Conservation (phyloP, 2,888 invertebrate genomes). For the Philaethria dido region DNA sequence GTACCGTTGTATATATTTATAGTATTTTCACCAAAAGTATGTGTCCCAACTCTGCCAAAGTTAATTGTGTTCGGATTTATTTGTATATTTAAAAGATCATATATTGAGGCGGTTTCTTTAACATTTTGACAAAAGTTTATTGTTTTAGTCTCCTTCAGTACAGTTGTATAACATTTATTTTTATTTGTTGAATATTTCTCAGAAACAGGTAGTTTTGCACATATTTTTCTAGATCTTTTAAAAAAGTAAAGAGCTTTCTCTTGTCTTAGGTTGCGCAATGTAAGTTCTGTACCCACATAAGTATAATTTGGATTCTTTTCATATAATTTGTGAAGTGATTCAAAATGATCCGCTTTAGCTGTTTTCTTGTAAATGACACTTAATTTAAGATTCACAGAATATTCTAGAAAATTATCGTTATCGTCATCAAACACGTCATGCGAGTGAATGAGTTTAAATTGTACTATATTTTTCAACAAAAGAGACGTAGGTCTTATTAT, state of each 20-base stretch:
- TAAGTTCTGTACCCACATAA: conserved; percentile 57
- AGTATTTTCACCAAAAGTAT: conserved; percentile 60
- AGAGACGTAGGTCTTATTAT: conserved; percentile 63
- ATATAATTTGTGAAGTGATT: conserved; percentile 68
- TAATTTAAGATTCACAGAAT: conserved; percentile 56
- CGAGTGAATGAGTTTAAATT: conserved; percentile 65
- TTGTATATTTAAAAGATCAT: conserved; percentile 61
- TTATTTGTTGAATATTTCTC: conserved; percentile 55
- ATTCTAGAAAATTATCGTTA: conserved; percentile 58
- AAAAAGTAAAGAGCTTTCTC: conserved; percentile 54
- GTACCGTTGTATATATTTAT: conserved; percentile 66
- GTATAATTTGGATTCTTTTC: conserved; percentile 62
- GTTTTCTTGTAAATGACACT: conserved; percentile 57
- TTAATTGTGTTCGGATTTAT: conserved; percentile 61
- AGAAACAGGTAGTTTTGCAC: conserved; percentile 47
- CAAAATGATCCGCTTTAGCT: conserved; percentile 49
- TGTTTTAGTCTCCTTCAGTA: conserved; percentile 41
- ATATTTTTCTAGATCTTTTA: conserved; percentile 53
- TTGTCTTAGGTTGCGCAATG: conserved; percentile 50
- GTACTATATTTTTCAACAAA: conserved; percentile 54
- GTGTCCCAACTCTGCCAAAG: conserved; percentile 67
- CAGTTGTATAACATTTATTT: conserved; percentile 53
- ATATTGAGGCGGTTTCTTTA: conserved; percentile 50
- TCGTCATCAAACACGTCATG: conserved; percentile 49
- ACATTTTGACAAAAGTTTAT: conserved; percentile 57